phyloP scores from a whole-genome alignment of 2,113 vertebrate genomes.

The Quiscalus mexicanus region DNA sequence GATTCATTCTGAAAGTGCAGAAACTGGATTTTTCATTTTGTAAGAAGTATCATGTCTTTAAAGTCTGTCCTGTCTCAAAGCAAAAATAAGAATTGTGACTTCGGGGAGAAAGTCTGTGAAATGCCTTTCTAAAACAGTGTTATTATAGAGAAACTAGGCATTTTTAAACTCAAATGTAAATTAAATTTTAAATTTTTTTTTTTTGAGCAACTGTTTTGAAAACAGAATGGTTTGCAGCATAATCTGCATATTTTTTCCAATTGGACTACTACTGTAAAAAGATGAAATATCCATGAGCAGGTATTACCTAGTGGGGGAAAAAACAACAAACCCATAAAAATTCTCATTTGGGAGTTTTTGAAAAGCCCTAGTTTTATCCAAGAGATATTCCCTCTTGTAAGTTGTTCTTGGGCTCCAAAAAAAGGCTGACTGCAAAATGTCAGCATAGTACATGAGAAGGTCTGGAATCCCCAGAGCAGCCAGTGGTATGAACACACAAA shows the following conservation, averaged over 20 bases:
- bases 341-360: neutral
- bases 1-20: neutral
- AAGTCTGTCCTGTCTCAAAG: neutral
- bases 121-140: neutral
- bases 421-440: neutral
- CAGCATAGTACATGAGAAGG: neutral
- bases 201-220: neutral
- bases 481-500: neutral
- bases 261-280: neutral
- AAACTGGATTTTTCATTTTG: neutral
- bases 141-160: neutral
- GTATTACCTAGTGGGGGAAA: neutral
- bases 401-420: neutral
- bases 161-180: neutral
- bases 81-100: neutral
- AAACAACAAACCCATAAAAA: neutral
- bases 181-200: neutral
- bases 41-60: neutral
- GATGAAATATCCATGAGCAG: neutral
- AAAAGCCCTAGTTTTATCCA: neutral
- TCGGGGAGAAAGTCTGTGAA: neutral
- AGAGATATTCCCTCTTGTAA: neutral
- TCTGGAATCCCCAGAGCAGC: neutral
- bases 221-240: neutral
- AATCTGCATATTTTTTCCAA: neutral